Base-by-base conservation (phyloP, 2,797 vertebrate species). In the Sebastiscus albofasciatus region DNA sequence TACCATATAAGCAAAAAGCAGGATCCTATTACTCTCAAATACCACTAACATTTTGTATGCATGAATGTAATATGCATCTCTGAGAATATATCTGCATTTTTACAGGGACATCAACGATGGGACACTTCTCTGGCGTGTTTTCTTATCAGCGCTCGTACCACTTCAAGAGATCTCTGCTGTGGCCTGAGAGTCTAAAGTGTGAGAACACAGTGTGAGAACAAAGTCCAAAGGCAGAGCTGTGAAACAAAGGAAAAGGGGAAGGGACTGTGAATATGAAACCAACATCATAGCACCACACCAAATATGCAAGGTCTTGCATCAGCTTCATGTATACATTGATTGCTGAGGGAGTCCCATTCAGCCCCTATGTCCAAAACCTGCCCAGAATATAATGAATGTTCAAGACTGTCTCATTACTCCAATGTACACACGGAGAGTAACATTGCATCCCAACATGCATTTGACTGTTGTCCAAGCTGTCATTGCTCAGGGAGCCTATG, bases 371-470 rank as follows among this genome's bases (percentile, higher is more conserved):
- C 49, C 56, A 73, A 75, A 82, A 61, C 80, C 26, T 76, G 58
- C 20, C 10, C 59, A 67, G 58, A 80, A 79, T 74, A 76, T 77
- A 85, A 81, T 85, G 54, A 83, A 80, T 75, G 71, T 83, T 64
- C 52, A 67, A 55, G 71, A 86, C 67, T 64, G 82, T 62, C 70
- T 86, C 79, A 54, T 83, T 83, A 70, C 66, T 73, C 62, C 26
- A 76, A 31, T 66, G 82, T 75, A 79, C 85, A 91, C 89, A 86
- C 1, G 8, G 49, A 67, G 75, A 81, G 72, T 75, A 89, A 81
- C 81, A 46, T 54, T 83, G 89, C 88, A 92, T 93, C 90, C 83
- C 79, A 85, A 92, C 89, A 87, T 85, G 85, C 89, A 85, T 90
- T 85, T 86, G 70, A 92, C 76, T 88, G 90, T 92, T 91, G 90